Evolutionary conservation across 2,888 invertebrate species (phyloP), one percentile per base, ranked within the genome.

Genomic region (Cepaea hortensis): DNA sequence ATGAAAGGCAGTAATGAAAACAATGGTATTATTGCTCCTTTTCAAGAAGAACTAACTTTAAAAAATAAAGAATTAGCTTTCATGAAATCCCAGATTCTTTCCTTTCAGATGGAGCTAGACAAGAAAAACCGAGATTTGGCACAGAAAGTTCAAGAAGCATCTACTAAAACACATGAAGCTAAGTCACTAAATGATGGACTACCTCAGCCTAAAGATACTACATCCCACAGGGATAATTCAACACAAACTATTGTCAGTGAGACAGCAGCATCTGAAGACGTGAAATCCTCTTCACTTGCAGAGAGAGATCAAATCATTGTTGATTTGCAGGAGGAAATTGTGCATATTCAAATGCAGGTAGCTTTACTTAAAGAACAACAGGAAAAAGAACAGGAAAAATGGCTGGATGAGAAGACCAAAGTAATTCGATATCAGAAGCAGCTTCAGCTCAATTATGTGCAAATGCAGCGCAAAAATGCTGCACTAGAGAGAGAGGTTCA

Each of bases 351-450:
- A n/a, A 46, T 62, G n/a, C 75, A 87, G 65, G 55, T 81, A 18
- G 48, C n/a, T 0, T 35, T 76, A 15, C 48, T 85, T 72, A 90
- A 90, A 65, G 90, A 91, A 81, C 88, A 88, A 82, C 90, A 90
- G 77, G 97, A 97, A 92, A 96, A 95, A 90, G 97, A 97, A 94
- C 96, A 96, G 91, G 95, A 96, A 90, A 96, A 96, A 91, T 97
- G 97, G 97, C 96, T 96, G 0, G 97, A 97, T 89, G 97, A 97
- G 93, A 97, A 97, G 92, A 97, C 97, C 92, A 97, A 97, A 93
- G 95, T 97, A 0, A 95, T 97, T 84, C 95, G 96, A 93, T 97
- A 97, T 95, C 97, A 97, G 95, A 96, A 97, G 91, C 97, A 97
- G 93, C 95, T 97, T 93, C 97, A 97, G 93, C 95, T 97, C 92